Evolutionary conservation across 2,888 invertebrate species (phyloP), one percentile per base, ranked within the genome.

Genomic region (Quadroppia sp.): DNA sequence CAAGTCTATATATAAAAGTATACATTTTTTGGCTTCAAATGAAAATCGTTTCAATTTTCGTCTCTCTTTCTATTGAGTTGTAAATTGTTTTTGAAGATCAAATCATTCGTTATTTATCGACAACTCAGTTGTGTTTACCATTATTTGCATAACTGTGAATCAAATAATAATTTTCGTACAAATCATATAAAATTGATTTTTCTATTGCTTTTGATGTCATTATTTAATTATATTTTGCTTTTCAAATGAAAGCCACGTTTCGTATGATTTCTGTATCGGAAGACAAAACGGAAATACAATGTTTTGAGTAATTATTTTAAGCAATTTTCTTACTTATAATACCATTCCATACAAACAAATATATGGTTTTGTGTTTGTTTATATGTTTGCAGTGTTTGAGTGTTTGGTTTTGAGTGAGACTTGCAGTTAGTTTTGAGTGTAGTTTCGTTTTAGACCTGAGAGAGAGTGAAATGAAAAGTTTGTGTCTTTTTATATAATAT

Each of bases 231-330:
- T 4, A 4, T 17, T 53, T 53, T 53, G 20, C 23, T 13, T 17
- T 56, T 9, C 15, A 17, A 50, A 28, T 30, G 1, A 25, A 25
- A 53, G 0, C 17, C 36, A 64, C 30, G 15, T 40, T 23, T 64
- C n/a, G 15, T 15, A 20, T 28, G 23, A 36, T 28, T 32, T 15
- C 30, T 23, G 40, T 40, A 64, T 36, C 40, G 40, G 64, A 40
- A 64, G 40, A 64, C 36, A 3, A 20, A 40, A 40, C 64, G 64
- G 64, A 64, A 64, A 64, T 64, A 28, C 13, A 56, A 56, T 64
- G 64, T 11, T 40, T 40, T 30, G 28, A 64, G 64, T 64, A 64
- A 64, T 64, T 64, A 64, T 32, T 64, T 64, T 40, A 64, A 64
- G 32, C 36, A 28, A 32, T 23, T 23, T 48, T 61, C n/a, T 61